These are phyloP conservation scores for Germaria angustata DNA, from an alignment of 2,888 invertebrate species.

Conservation along the genomic window DNA sequence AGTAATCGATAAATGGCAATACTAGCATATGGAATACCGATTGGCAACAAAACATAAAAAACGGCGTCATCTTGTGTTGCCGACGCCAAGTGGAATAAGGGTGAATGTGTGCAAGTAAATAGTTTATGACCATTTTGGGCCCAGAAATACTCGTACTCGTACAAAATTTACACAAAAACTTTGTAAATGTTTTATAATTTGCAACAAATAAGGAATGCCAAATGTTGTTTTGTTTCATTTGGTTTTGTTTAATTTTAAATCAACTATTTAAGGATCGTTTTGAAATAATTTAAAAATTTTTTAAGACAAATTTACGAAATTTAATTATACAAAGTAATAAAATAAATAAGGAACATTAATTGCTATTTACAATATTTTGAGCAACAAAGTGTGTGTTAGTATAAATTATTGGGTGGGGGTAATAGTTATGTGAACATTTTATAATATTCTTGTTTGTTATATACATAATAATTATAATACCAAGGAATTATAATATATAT, in stretches of 20 bases:
- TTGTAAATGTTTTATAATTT: slow-evolving; percentile 63
- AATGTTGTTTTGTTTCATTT: slow-evolving; percentile 46
- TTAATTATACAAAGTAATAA: slow-evolving; percentile 56
- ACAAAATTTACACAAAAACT: slow-evolving; percentile 34
- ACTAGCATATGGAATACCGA: no score
- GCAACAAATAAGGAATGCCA: slow-evolving; percentile 64
- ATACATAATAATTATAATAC: no score
- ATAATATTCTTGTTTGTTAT: no score
- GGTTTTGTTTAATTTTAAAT: slow-evolving; percentile 23
- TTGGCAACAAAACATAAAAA: no score
- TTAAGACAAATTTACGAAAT: slow-evolving; percentile 62
- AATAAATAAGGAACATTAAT: not conserved
- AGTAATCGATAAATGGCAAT: no score
- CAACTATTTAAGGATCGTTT: slow-evolving; percentile 54
- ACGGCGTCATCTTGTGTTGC: no score
- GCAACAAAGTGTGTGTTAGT: not conserved
- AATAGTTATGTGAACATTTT: not conserved
- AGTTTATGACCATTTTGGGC: slow-evolving; percentile 60
- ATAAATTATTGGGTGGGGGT: not conserved
- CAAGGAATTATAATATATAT: no score
- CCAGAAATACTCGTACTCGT: slow-evolving; percentile 19
- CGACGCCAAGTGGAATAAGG: no score
- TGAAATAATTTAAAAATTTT: slow-evolving; percentile 49
- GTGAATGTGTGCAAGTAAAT: slow-evolving; percentile 56
- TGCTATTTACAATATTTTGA: not conserved